Evolutionary conservation across 2,113 vertebrate species (phyloP).

Genomic region (Myiagra hebetior): DNA sequence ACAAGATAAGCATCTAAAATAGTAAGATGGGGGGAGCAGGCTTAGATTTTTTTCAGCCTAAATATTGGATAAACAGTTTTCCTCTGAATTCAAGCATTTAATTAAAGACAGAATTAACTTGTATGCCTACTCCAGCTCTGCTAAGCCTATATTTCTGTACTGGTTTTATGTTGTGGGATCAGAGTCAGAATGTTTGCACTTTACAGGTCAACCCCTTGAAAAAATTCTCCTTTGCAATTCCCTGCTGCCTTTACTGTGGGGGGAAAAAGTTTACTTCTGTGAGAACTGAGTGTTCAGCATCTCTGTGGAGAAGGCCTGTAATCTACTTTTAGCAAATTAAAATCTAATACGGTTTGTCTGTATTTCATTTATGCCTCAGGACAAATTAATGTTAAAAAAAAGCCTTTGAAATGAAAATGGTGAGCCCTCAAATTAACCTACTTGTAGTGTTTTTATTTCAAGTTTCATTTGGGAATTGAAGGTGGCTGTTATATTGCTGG

Average conservation of each 20-base stretch:
- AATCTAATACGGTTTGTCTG: neutral
- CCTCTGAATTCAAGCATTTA: neutral
- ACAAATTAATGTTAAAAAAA: slow-evolving; percentile 46
- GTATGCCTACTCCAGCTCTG: neutral
- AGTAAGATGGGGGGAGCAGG: accelerated
- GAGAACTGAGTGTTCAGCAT: neutral
- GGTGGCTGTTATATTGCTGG: neutral
- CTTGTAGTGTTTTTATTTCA: slow-evolving; percentile 39
- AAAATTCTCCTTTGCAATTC: neutral
- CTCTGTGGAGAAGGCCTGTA: neutral
- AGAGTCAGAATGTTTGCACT: neutral
- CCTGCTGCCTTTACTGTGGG: neutral
- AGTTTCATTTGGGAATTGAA: slow-evolving; percentile 14
- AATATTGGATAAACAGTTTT: neutral
- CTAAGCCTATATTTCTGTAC: neutral
- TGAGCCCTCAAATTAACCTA: slow-evolving; percentile 46
- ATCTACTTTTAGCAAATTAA: slow-evolving; percentile 48
- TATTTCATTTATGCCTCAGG: slow-evolving; percentile 29
- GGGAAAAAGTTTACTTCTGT: neutral
- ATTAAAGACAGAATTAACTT: neutral
- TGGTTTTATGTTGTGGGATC: neutral
- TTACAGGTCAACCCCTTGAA: neutral
- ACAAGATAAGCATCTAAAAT: neutral
- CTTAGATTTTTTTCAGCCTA: neutral
- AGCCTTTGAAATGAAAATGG: slow-evolving; percentile 31